Conservation (phyloP, 1,140 invertebrate species). For the Camponotus floridanus region DNA sequence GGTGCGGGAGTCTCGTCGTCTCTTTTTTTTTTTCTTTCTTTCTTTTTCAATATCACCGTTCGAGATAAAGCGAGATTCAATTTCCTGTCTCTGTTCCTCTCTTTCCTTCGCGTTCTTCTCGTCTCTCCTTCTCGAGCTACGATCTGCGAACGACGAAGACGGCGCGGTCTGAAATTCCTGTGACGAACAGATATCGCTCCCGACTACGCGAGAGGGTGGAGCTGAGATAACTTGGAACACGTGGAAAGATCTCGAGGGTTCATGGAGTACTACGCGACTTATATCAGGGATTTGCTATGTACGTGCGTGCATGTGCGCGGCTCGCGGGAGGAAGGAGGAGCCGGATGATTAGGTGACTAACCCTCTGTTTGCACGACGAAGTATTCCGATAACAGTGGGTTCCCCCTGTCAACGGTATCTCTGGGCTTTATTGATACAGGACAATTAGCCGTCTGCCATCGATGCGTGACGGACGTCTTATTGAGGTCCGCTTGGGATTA, state of each 20-base stretch:
- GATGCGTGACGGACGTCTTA: conserved; percentile 39
- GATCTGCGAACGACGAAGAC: conserved; percentile 23
- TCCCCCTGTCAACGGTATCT: conserved; percentile 49
- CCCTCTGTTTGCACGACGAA: conserved; percentile 68
- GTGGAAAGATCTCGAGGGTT: conserved; percentile 61
- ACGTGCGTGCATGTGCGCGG: conserved; percentile 5
- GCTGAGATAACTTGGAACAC: conserved; percentile 67
- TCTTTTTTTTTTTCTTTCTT: conserved; percentile 57
- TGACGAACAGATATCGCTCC: conserved; percentile 66
- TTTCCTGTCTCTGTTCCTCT: conserved; percentile 77
- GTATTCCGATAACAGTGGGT: conserved; percentile 60
- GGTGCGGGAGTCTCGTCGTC: conserved; percentile 65
- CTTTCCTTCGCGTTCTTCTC: conserved; percentile 72
- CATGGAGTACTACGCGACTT: conserved; percentile 41
- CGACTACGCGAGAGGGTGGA: conserved; percentile 30
- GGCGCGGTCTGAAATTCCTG: conserved; percentile 73
- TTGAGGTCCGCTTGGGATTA: conserved; percentile 30
- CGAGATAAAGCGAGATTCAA: conserved; percentile 84
- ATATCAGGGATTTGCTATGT: conserved; percentile 49
- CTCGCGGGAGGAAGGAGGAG: conserved; percentile 24
- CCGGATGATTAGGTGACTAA: conserved; percentile 69
- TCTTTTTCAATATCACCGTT: conserved; percentile 64
- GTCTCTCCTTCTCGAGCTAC: conserved; percentile 36
- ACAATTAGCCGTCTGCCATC: conserved; percentile 64
- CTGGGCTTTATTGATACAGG: conserved; percentile 66